Base-by-base conservation (phyloP, 1,140 invertebrate species). In the Brachionus manjavacas region DNA sequence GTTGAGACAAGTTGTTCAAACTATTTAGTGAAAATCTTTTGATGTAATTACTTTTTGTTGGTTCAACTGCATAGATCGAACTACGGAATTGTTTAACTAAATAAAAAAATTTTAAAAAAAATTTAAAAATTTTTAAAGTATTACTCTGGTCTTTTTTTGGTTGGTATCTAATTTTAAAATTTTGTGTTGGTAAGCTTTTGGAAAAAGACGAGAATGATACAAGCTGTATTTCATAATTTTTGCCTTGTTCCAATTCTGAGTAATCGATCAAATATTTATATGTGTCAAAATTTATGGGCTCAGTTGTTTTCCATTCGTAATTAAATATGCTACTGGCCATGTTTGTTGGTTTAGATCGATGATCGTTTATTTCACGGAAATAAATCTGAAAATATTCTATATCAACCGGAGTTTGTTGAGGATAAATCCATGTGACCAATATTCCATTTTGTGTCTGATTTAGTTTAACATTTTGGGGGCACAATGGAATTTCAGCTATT, bases 311-410 rank as follows among this genome's bases (percentile, higher is more conserved):
- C 79, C 79, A 81, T 64, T 81, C 79, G 23, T 60, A 80, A 39
- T 80, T 80, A 49, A 60, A 16, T 16, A 23, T 80, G 2, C 16
- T 41, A 0, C 16, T n/a, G 4, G 16, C 14, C 31, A 11, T 25
- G 25, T 41, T 41, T 41, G 70, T 11, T 76, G 46, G 41, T 76
- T 25, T 76, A 20, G 6, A 49, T 28, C 20, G 46, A 12, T 76
- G 39, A 25, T 66, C 79, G 35, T n/a, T 60, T 20, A 81, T 0
- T 14, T 46, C 52, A 25, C 79, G 79, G 20, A 64, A 81, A 68
- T 64, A 81, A n/a, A 81, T 81, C 64, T 81, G 79, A 81, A 64
- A 81, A 35, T 81, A 81, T 81, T 81, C 79, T 14, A 81, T 81
- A 35, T 60, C 35, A 14, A 68, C 52, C 3, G 35, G 64, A 25